Percentiles rank a stretch among this genome's conserved stretches.
Evolutionary conservation across 2,797 vertebrate species (phyloP).

Genomic region (Acridotheres tristis): DNA sequence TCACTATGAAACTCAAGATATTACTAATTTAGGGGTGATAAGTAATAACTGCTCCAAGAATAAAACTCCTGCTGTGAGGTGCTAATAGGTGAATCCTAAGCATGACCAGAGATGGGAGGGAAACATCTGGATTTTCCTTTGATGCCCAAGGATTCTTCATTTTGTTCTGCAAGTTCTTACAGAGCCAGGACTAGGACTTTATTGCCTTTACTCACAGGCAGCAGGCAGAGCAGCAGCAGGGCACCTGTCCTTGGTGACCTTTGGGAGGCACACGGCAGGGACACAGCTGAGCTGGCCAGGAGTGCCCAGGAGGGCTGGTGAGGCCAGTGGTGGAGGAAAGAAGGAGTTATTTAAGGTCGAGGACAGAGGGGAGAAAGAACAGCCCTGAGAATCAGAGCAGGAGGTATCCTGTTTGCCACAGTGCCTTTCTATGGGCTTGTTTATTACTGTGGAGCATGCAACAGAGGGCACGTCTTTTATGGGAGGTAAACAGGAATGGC

Average conservation of each 20-base stretch:
- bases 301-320: background rate
- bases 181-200: accelerated
- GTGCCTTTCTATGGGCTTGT: background rate
- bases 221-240: background rate
- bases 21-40: background rate
- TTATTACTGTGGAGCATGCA: background rate
- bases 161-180: background rate
- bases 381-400: background rate
- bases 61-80: background rate
- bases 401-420: background rate
- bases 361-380: background rate
- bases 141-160: background rate
- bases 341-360: background rate
- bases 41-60: background rate
- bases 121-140: background rate
- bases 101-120: background rate
- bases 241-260: background rate
- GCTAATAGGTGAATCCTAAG: background rate
- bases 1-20: background rate
- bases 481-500: background rate
- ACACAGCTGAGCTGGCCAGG: background rate
- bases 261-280: background rate
- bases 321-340: background rate
- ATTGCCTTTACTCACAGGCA: background rate
- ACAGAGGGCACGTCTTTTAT: background rate